Base-by-base conservation (phyloP, 2,113 vertebrate genomes). In the Rattus rattus region DNA sequence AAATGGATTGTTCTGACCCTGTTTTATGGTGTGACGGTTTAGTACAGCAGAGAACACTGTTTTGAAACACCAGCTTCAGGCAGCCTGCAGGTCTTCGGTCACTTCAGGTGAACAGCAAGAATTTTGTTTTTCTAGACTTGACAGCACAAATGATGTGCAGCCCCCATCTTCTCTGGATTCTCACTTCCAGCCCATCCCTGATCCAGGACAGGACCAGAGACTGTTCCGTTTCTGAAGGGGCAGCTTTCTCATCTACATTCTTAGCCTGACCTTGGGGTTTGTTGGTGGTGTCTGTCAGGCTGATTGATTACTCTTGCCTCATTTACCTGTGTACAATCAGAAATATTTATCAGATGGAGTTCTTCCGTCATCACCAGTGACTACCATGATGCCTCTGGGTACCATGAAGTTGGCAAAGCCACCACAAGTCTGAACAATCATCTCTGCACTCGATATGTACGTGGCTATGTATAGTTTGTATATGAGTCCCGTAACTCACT, bases 71-170 rank as follows among this genome's bases (percentile, higher is more conserved):
- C 28, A 63, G 43, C 33, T 87, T 36, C 47, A 4, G 1, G 12
- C 7, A 91, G 43, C 49, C 86, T 70, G 36, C 61, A 91, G 90
- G 70, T 88, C 22, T 70, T 96, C 47, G 47, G 36, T 88, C 47
- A 81, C 95, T 79, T 94, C 11, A n/a, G 79, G 92, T 75, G 43
- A 77, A n/a, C 30, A 77, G n/a, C 75, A 79, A 63, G 33, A n/a
- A 54, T 85, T 95, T 92, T 96, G 92, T 79, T 94, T 93, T 93
- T 80, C 81, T 92, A 94, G 96, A 96, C 4, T 59, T 75, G 77
- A 96, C 88, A 86, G 67, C 61, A 79, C 76, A 92, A 87, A 89
- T 69, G 61, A 87, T 7, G 14, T 61, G 39, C n/a, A 79, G 28
- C 13, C 17, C 30, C 65, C 43, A 12, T 19, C 43, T n/a, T 39